Conservation (phyloP, 2,888 invertebrate species). For the Arrhopalites spinosus region DNA sequence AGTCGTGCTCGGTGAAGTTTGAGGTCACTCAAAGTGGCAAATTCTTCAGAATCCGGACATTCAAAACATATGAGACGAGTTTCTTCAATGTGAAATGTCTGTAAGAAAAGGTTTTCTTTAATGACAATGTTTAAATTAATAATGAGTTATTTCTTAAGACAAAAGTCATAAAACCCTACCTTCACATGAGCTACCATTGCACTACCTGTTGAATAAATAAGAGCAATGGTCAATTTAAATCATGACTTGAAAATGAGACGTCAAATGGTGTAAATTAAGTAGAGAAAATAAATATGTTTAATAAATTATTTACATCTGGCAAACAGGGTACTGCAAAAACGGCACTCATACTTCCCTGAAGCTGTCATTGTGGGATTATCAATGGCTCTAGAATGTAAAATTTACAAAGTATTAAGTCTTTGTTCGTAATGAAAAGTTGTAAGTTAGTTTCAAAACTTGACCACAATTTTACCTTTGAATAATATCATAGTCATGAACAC, state of each 20-base stretch:
- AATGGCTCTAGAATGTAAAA: too few relatives aligned
- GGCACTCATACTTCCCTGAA: slow-evolving; percentile 31
- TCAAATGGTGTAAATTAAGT: too few relatives aligned
- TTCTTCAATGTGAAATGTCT: slow-evolving; percentile 35
- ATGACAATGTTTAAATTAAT: background rate
- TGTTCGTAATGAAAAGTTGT: too few relatives aligned
- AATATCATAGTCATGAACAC: slow-evolving; percentile 21
- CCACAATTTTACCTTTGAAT: too few relatives aligned
- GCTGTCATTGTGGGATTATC: slow-evolving; percentile 29
- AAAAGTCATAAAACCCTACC: background rate
- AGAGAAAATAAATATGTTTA: too few relatives aligned
- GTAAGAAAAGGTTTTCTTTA: background rate
- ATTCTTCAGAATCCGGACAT: slow-evolving; percentile 16
- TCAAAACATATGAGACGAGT: slow-evolving; percentile 25
- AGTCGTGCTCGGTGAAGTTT: slow-evolving; percentile 5
- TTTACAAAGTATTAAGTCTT: too few relatives aligned
- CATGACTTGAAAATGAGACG: too few relatives aligned
- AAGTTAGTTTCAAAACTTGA: too few relatives aligned
- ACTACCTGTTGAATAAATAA: too few relatives aligned
- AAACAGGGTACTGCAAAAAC: slow-evolving; percentile 30
- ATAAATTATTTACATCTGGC: too few relatives aligned
- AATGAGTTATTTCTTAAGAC: background rate
- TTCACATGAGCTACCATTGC: slow-evolving; percentile 36
- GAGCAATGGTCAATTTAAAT: too few relatives aligned
- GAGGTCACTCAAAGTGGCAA: background rate